A percentile compares a stretch with the other conserved stretches of the same genome.
Evolutionary conservation across 1,140 invertebrate species (phyloP).

Genomic region (Rhopalosiphum maidis): DNA sequence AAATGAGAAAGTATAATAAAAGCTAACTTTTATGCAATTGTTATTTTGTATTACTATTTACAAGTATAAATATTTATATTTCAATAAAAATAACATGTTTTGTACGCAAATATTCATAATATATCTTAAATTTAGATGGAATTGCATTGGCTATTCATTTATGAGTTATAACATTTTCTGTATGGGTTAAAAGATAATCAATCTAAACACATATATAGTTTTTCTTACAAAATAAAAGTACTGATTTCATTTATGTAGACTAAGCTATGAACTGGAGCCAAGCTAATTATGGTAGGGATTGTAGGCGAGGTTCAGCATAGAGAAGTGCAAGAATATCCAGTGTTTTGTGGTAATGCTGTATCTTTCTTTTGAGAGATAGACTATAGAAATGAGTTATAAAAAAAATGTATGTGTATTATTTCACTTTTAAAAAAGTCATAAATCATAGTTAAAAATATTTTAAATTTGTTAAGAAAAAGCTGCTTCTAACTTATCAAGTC

Average conservation of each 20-base stretch:
- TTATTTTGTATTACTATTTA: background rate
- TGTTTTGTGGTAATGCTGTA: no score
- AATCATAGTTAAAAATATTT: background rate
- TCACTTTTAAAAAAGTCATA: background rate
- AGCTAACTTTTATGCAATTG: background rate
- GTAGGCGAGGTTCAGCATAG: no score
- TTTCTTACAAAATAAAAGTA: no score
- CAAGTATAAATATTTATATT: background rate
- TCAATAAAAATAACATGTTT: background rate
- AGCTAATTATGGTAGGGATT: no score
- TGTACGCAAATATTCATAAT: background rate
- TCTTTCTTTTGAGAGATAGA: no score
- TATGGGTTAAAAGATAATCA: background rate
- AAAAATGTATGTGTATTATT: background rate
- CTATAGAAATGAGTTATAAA: background rate
- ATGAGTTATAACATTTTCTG: background rate
- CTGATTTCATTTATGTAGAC: no score
- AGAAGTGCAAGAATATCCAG: no score
- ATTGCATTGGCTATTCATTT: background rate
- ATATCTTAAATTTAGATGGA: background rate
- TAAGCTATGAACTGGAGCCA: no score
- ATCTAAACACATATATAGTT: no score
- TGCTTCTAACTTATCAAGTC: background rate
- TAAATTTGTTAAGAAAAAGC: background rate
- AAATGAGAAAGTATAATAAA: background rate